Percentiles rank a stretch among this genome's conserved stretches.
Evolutionary conservation across 2,888 invertebrate genomes (phyloP).

Genomic region (Cerastoderma edule): DNA sequence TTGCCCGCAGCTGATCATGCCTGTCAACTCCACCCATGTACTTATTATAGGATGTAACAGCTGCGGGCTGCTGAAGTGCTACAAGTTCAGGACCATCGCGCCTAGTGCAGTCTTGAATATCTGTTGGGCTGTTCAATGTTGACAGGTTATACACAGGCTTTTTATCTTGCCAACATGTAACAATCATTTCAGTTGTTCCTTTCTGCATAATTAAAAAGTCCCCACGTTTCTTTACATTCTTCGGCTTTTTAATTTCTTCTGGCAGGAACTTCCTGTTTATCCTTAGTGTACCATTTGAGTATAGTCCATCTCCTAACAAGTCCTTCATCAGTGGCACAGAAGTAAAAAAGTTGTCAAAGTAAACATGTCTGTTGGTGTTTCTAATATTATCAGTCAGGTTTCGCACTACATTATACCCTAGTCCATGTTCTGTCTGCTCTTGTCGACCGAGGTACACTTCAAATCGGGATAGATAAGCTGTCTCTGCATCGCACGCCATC

Average conservation of each 20-base stretch:
- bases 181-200: conserved; percentile 32
- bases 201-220: conserved; percentile 36
- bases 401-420: conserved; percentile 34
- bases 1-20: conserved; percentile 48
- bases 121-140: conserved; percentile 42
- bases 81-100: conserved; percentile 26
- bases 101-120: conserved; percentile 5
- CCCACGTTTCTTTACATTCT: conserved; percentile 26
- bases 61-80: conserved; percentile 37
- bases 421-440: conserved; percentile 26
- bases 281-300: conserved; percentile 39
- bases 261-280: conserved; percentile 34
- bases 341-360: conserved; percentile 39
- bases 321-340: conserved; percentile 27
- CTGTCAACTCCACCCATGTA: conserved; percentile 58
- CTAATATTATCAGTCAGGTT: conserved; percentile 30
- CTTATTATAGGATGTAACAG: conserved; percentile 39
- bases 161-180: conserved; percentile 36
- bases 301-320: conserved; percentile 18
- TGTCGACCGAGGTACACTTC: too few relatives aligned
- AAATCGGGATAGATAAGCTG: too few relatives aligned
- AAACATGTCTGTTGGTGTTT: conserved; percentile 12
- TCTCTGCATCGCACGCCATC: too few relatives aligned
- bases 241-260: conserved; percentile 32
- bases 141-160: conserved; percentile 32